Evolutionary conservation across 1,140 invertebrate species (phyloP), one percentile per base, ranked within the genome.

Genomic region (Anoplophora glabripennis): DNA sequence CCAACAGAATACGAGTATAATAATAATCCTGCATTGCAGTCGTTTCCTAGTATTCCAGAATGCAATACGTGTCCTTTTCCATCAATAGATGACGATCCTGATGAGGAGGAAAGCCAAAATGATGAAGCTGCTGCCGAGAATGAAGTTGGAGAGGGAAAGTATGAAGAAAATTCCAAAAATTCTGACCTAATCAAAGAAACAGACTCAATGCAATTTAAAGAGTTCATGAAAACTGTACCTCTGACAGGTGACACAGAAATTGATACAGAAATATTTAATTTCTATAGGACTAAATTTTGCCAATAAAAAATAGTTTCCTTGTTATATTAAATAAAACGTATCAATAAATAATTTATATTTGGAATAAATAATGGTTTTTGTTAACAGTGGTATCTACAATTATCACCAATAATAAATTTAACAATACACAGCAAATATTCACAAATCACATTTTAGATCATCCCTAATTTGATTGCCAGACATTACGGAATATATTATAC

Each of bases 231-330:
- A 51, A 69, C 69, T 3, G 66, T 79, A 17, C 71, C 77, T 45
- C 48, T 80, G 5, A 79, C 77, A 11, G 78, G 78, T 4, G 77
- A 78, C 67, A 61, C 66, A 12, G 78, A 79, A 55, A 74, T 79
- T 12, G 78, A 80, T 52, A 76, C 77, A 44, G 78, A 80, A 71
- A 79, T 80, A 36, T 73, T 76, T 58, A 72, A 74, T 40, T 79
- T 79, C 69, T 79, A 78, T 64, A 67, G 72, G 62, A 70, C 69
- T 1, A 72, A 71, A 46, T 70, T 70, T 46, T 49, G 42, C 46
- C 40, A 37, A 55, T 40, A 46, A n/a, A 14, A 8, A 14, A 46
- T 11, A 11, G 44, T 46, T n/a, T 4, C 14, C 11, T 3, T 17
- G 44, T 46, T 46, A 46, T 5, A 17, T 46, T 11, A n/a, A 28